Percentiles rank a stretch among this genome's conserved stretches.
phyloP scores from a whole-genome alignment of 2,797 vertebrate species.

The Falco naumanni region DNA sequence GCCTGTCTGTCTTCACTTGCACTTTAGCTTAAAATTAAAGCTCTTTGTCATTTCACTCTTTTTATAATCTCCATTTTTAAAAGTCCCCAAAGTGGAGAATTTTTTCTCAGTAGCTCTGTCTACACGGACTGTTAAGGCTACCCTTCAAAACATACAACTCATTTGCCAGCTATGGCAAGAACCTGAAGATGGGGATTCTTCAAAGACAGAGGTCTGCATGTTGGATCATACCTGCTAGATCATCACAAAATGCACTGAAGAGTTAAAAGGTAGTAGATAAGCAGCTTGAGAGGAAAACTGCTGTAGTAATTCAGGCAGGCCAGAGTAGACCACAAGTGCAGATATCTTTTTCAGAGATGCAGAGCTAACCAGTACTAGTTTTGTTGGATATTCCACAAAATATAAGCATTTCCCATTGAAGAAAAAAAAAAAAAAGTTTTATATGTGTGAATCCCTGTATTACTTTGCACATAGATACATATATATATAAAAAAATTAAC shows the following conservation, averaged over 20 bases:
- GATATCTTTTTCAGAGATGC: neutral
- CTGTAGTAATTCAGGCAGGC: neutral
- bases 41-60: conserved; percentile 47
- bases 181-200: neutral
- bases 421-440: neutral
- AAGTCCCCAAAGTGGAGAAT: conserved; percentile 8
- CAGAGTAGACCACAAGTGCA: neutral
- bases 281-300: neutral
- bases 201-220: neutral
- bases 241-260: neutral
- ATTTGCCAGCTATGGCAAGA: neutral
- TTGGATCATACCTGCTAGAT: neutral
- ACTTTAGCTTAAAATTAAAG: conserved; percentile 66
- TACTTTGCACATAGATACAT: neutral
- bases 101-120: neutral
- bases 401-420: neutral
- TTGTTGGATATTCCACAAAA: neutral
- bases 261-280: neutral
- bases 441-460: neutral
- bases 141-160: conserved; percentile 16
- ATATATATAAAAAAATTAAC: neutral
- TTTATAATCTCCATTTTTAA: conserved; percentile 10
- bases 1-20: conserved; percentile 21
- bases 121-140: neutral
- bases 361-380: neutral